Percentiles rank a stretch among this genome's conserved stretches.
Conservation (phyloP, 2,113 vertebrate genomes). For the Hipposideros armiger region DNA sequence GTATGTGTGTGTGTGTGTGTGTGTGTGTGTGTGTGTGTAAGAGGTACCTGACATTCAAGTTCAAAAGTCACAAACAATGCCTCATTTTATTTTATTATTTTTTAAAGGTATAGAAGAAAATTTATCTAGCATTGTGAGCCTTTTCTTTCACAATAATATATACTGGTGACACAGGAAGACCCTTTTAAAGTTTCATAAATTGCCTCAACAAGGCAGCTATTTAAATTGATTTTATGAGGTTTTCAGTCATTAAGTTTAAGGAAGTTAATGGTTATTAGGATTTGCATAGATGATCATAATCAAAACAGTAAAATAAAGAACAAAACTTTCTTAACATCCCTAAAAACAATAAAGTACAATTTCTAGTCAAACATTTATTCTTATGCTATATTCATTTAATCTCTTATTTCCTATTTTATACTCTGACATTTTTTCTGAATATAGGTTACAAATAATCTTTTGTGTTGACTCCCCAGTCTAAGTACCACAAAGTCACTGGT, state of each 20-base stretch:
- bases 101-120: conserved; percentile 38
- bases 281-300: conserved; percentile 47
- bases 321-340: background rate
- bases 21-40: background rate
- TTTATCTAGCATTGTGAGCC: conserved; percentile 62
- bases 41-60: background rate
- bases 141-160: conserved; percentile 50
- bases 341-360: background rate
- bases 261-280: conserved; percentile 55
- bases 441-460: conserved; percentile 53
- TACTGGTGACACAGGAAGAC: background rate
- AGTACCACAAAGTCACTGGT: conserved; percentile 1
- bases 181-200: conserved; percentile 6
- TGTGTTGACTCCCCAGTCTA: background rate
- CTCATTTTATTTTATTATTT: background rate
- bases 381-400: conserved; percentile 24
- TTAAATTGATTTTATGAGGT: background rate
- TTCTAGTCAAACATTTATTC: conserved; percentile 46
- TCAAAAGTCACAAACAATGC: background rate
- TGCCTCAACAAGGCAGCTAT: conserved; percentile 37
- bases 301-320: conserved; percentile 59
- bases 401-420: conserved; percentile 3
- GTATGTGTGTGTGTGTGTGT: no score
- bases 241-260: conserved; percentile 48
- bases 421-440: background rate